These are phyloP conservation scores for Arctopsyche grandis DNA, from an alignment of 1,140 invertebrate genomes.

Conservation along the genomic window DNA sequence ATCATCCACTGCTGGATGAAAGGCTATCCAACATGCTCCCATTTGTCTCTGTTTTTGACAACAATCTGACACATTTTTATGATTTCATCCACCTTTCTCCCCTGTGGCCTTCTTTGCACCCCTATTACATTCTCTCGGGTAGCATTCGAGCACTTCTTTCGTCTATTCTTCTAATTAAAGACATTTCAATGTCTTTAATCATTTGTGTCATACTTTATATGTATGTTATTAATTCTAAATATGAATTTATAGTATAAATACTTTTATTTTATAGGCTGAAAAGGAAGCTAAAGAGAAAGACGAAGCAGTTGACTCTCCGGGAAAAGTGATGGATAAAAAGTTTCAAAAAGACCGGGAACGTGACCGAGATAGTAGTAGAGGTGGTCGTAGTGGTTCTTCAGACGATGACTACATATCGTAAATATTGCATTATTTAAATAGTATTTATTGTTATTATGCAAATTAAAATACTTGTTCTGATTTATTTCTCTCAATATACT, in stretches of 20 bases:
- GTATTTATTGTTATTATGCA: neutral
- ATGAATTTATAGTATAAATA: too few relatives aligned
- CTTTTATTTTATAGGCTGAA: constrained; percentile 42
- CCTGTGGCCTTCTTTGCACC: too few relatives aligned
- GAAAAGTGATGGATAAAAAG: constrained; percentile 41
- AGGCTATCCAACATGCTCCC: too few relatives aligned
- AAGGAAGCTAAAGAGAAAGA: constrained; percentile 53
- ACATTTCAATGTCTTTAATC: neutral
- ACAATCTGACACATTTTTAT: neutral
- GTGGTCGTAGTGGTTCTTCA: constrained; percentile 49
- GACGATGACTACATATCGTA: constrained; percentile 52
- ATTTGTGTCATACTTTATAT: too few relatives aligned
- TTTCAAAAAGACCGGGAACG: constrained; percentile 36
- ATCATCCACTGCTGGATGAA: too few relatives aligned
- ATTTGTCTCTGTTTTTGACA: neutral
- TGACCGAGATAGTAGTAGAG: constrained; percentile 38
- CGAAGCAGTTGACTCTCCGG: constrained; percentile 44
- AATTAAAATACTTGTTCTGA: neutral
- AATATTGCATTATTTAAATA: constrained; percentile 13
- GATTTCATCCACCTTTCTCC: too few relatives aligned
- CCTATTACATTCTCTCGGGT: too few relatives aligned
- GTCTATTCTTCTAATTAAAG: too few relatives aligned
- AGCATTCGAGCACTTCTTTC: too few relatives aligned
- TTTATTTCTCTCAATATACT: constrained; percentile 21
- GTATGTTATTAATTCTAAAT: too few relatives aligned